phyloP scores from a whole-genome alignment of 2,797 vertebrate species.

The Meda fulgida region DNA sequence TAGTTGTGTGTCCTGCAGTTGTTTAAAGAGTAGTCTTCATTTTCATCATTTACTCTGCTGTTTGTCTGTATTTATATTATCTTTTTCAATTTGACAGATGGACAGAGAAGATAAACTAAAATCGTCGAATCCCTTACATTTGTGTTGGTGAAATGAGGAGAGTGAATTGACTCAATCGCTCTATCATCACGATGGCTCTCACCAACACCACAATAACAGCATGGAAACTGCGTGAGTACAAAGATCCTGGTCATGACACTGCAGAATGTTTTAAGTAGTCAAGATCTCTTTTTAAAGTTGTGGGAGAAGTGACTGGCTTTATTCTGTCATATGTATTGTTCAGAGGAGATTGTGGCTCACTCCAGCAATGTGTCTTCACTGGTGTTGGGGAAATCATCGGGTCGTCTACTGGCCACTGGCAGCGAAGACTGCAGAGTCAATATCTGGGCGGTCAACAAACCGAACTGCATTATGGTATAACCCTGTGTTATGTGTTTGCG shows the following conservation, averaged over 20 bases:
- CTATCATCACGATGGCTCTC: conserved; percentile 79
- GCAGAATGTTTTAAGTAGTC: not conserved
- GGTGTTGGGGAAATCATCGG: conserved; percentile 89
- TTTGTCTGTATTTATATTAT: not conserved
- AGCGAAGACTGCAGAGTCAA: conserved; percentile 95
- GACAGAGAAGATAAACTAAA: not conserved
- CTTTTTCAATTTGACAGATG: conserved; percentile 27
- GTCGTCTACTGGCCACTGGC: conserved; percentile 91
- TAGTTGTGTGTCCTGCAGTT: not conserved
- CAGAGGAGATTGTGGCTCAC: conserved; percentile 94
- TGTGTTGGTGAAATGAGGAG: conserved; percentile 33
- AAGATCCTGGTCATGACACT: not conserved
- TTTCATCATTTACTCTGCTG: not conserved
- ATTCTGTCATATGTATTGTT: not conserved
- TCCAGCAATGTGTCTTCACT: conserved; percentile 87
- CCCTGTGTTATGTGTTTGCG: not conserved
- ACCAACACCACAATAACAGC: conserved; percentile 86
- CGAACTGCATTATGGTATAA: conserved; percentile 95
- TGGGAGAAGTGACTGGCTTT: not conserved
- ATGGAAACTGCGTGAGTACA: conserved; percentile 91
- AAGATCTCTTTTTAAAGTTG: not conserved
- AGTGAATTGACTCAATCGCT: not conserved
- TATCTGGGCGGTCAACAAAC: conserved; percentile 94
- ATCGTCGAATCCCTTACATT: not conserved
- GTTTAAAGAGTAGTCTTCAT: not conserved